Percentiles rank a stretch among this genome's conserved stretches.
Conservation (phyloP, 2,797 vertebrate genomes). For the Hipposideros larvatus region DNA sequence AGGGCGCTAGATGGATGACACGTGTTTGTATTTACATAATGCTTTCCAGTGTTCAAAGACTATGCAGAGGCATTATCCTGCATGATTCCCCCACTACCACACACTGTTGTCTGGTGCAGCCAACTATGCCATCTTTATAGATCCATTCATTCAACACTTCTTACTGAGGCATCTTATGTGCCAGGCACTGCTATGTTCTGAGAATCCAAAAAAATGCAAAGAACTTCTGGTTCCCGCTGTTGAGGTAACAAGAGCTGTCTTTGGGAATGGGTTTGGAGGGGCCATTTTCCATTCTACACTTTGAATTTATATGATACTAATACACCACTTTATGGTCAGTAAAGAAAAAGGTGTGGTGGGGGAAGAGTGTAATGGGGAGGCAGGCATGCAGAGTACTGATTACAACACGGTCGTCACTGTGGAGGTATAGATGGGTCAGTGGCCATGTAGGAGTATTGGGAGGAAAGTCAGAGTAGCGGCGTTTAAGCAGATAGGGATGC, state of each 20-base stretch:
- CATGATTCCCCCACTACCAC: background rate
- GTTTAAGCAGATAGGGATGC: background rate
- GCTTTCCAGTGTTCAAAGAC: background rate
- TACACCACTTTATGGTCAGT: background rate
- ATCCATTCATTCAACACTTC: background rate
- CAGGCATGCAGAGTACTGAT: background rate
- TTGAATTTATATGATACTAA: background rate
- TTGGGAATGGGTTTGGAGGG: background rate
- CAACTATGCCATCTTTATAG: background rate
- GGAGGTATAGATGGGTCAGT: background rate
- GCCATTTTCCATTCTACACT: background rate
- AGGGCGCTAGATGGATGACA: background rate
- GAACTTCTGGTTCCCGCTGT: background rate
- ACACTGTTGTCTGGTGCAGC: background rate
- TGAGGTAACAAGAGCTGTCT: background rate
- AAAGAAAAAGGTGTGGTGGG: background rate
- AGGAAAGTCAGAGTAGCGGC: background rate
- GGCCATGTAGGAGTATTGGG: background rate
- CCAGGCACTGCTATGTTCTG: background rate
- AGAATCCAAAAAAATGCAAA: background rate
- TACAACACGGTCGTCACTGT: background rate
- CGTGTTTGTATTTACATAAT: background rate
- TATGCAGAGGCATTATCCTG: background rate
- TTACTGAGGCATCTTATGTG: background rate
- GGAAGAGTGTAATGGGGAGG: background rate